phyloP scores from a whole-genome alignment of 35 echinoderm and acorn worm genomes.

The Chiridota heheva region DNA sequence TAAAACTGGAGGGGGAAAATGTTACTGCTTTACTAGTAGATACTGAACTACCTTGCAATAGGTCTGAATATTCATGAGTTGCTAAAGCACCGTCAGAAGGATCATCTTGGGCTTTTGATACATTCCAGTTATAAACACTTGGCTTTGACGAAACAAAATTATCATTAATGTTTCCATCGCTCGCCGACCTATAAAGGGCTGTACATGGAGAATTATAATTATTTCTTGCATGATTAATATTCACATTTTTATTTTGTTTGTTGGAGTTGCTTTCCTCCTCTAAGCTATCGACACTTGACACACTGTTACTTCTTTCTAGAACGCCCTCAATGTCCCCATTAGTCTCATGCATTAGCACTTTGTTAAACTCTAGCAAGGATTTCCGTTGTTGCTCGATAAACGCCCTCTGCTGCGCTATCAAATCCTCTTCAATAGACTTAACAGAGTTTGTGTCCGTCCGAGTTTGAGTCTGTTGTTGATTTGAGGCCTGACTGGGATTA shows the following conservation, averaged over 20 bases:
- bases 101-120: too few species aligned
- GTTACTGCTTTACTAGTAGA: too few species aligned
- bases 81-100: too few species aligned
- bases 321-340: constrained; percentile 6
- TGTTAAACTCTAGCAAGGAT: constrained; percentile 84
- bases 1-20: too few species aligned
- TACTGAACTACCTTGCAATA: too few species aligned
- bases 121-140: too few species aligned
- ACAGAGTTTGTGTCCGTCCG: not conserved
- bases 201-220: too few species aligned
- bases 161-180: too few species aligned
- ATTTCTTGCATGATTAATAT: not conserved
- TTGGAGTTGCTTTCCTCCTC: constrained; percentile 43
- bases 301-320: constrained; percentile 53
- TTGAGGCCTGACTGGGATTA: not conserved
- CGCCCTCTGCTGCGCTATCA: constrained; percentile 68
- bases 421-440: constrained; percentile 52
- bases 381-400: constrained; percentile 78
- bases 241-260: not conserved
- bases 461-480: constrained; percentile 19
- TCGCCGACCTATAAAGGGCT: too few species aligned
- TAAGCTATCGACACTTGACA: constrained; percentile 85
- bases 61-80: too few species aligned
- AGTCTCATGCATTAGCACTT: constrained; percentile 64
- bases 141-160: too few species aligned